phyloP scores from a whole-genome alignment of 2,113 vertebrate genomes.

The Canis aureus region DNA sequence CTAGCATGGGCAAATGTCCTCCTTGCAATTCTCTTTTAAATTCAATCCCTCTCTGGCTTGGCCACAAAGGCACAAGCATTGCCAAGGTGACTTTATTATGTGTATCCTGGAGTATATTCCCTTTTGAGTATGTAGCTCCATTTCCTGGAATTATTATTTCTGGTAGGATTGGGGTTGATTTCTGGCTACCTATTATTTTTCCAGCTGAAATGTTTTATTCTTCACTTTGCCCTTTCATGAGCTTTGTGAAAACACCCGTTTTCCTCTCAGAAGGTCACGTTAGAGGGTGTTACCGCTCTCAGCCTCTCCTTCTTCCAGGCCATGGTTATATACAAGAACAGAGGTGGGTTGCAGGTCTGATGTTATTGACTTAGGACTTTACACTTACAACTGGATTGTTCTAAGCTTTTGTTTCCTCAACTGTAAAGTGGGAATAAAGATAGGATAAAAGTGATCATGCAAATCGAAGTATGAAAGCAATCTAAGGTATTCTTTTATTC shows the following conservation, averaged over 20 bases:
- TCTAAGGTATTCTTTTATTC: background rate
- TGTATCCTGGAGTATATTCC: conserved; percentile 57
- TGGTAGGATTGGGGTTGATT: conserved; percentile 52
- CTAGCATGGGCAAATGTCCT: background rate
- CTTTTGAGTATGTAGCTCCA: background rate
- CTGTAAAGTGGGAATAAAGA: background rate
- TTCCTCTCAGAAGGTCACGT: background rate
- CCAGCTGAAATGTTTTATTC: conserved; percentile 65
- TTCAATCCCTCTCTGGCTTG: conserved; percentile 15
- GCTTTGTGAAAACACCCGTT: background rate
- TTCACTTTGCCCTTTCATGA: conserved; percentile 46
- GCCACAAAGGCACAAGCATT: background rate
- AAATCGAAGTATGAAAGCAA: background rate
- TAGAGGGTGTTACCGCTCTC: background rate
- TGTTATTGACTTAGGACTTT: background rate
- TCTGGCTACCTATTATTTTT: conserved; percentile 69
- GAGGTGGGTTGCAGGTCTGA: background rate
- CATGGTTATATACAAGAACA: too few relatives aligned
- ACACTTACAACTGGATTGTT: background rate
- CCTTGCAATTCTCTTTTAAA: conserved; percentile 18
- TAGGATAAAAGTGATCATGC: background rate
- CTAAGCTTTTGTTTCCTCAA: background rate
- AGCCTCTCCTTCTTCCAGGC: background rate
- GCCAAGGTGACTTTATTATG: conserved; percentile 65
- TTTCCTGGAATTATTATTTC: conserved; percentile 78